Percentiles rank a stretch among this genome's conserved stretches.
Conservation (phyloP, 2,113 vertebrate genomes). For the Melanocharis versteri region DNA sequence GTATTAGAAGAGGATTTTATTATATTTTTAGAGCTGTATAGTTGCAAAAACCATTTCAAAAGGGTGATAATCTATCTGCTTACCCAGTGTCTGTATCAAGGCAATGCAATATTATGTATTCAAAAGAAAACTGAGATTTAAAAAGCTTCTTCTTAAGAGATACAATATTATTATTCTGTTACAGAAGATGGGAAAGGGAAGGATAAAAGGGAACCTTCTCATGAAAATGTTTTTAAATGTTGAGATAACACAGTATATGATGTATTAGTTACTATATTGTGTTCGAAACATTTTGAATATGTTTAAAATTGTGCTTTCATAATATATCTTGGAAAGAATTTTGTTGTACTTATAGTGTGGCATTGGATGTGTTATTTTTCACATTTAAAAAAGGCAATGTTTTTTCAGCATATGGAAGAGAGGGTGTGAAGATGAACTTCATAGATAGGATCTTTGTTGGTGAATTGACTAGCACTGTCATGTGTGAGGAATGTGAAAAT, state of each 20-base stretch:
- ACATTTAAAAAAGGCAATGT: conserved; percentile 71
- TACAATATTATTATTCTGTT: background rate
- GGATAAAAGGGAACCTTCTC: background rate
- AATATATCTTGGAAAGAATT: conserved; percentile 26
- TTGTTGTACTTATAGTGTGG: conserved; percentile 54
- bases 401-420: conserved; percentile 91
- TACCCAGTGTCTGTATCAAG: background rate
- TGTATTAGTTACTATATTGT: background rate
- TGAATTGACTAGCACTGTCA: conserved; percentile 97
- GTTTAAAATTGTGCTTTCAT: background rate
- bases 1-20: background rate
- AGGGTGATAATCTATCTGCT: background rate
- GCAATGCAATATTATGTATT: background rate
- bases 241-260: background rate
- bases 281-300: background rate
- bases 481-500: conserved; percentile 98
- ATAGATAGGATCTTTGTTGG: conserved; percentile 97
- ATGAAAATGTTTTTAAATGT: background rate
- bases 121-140: background rate
- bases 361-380: conserved; percentile 59
- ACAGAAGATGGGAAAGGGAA: background rate
- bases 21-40: background rate
- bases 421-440: conserved; percentile 98
- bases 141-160: background rate
- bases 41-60: background rate